Evolutionary conservation across 64 coral and sea anemone genomes (phyloP).

Genomic region (Pocillopora verrucosa): DNA sequence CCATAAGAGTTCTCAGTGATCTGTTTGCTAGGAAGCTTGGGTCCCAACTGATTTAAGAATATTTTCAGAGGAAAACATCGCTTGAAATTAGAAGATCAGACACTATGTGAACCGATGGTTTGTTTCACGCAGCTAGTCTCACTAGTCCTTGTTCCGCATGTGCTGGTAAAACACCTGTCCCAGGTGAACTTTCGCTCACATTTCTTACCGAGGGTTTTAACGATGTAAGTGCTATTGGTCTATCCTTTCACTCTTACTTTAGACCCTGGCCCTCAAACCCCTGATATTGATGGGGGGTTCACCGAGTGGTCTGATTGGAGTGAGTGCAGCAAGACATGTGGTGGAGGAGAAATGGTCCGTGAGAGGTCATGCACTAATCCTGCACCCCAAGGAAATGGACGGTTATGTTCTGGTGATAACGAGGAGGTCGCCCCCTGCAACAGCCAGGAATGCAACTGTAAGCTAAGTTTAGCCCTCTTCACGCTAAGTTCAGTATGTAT

Average conservation of each 20-base stretch:
- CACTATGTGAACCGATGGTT: too few relatives aligned
- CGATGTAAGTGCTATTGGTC: neutral
- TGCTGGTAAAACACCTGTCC: too few relatives aligned
- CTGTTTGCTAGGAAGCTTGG: too few relatives aligned
- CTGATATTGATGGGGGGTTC: constrained; percentile 53
- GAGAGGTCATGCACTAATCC: constrained; percentile 57
- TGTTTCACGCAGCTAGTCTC: too few relatives aligned
- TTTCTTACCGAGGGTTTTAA: neutral
- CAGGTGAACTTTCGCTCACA: neutral
- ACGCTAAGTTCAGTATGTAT: too few relatives aligned
- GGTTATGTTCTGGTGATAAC: neutral
- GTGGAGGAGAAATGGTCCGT: constrained; percentile 13
- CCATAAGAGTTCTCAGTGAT: too few relatives aligned
- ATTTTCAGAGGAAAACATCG: too few relatives aligned
- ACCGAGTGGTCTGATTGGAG: constrained; percentile 49
- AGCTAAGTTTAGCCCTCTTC: neutral
- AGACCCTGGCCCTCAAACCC: constrained; percentile 58
- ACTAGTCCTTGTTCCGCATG: too few relatives aligned
- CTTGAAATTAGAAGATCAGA: too few relatives aligned
- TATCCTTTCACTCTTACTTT: neutral
- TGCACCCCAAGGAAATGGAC: constrained; percentile 36
- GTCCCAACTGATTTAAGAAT: too few relatives aligned
- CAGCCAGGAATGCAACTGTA: neutral
- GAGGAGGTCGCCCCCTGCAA: neutral
- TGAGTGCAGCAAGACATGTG: constrained; percentile 56